Percentiles rank a stretch among this genome's conserved stretches.
Evolutionary conservation across 2,113 vertebrate genomes (phyloP).

Genomic region (Theristicus caerulescens): DNA sequence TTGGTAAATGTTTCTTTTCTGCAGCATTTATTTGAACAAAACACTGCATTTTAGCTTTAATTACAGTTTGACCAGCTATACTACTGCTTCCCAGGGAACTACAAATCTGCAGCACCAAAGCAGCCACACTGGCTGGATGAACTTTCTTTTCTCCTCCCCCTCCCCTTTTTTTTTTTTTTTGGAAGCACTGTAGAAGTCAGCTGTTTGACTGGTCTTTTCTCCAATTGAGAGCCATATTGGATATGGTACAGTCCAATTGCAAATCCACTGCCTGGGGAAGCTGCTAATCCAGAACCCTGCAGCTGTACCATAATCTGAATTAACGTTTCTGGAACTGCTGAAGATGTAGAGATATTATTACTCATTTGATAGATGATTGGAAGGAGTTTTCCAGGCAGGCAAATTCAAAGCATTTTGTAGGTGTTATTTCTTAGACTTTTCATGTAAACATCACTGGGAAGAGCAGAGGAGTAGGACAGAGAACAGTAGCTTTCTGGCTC

Average conservation of each 20-base stretch:
- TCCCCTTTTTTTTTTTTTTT: no score
- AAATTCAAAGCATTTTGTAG: background rate
- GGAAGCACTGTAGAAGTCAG: background rate
- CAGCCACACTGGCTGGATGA: background rate
- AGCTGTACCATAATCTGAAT: constrained; percentile 12
- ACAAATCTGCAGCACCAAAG: background rate
- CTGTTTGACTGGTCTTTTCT: background rate
- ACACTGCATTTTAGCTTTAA: background rate
- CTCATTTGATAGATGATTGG: background rate
- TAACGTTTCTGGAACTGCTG: constrained; percentile 13
- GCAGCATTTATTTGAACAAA: constrained; percentile 6
- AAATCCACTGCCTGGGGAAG: constrained; percentile 1
- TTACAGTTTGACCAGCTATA: background rate
- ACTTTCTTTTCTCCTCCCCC: background rate
- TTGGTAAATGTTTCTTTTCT: background rate
- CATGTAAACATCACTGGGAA: background rate
- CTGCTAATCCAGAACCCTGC: constrained; percentile 29
- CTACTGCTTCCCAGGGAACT: background rate
- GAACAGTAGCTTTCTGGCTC: background rate
- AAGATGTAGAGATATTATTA: constrained; percentile 5
- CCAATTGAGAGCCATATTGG: background rate
- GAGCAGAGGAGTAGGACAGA: background rate
- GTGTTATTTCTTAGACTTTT: background rate
- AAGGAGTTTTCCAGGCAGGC: background rate
- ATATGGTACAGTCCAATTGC: background rate